Conservation (phyloP, 2,888 invertebrate genomes). For the Coleophora deauratella region DNA sequence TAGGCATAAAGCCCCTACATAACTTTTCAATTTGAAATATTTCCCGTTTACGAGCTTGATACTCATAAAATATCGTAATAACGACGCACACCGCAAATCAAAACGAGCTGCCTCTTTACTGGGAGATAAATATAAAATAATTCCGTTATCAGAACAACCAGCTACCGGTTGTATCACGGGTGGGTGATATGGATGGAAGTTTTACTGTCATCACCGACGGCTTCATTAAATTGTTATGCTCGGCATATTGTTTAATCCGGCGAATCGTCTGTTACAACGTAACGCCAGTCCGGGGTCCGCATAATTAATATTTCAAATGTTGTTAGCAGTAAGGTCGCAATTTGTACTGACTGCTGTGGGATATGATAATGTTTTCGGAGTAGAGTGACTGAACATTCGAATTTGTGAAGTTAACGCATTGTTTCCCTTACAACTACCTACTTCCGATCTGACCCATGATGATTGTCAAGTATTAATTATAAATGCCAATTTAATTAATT, state of each 20-base stretch:
- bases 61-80: background rate
- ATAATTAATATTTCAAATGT: slow-evolving; percentile 71
- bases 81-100: background rate
- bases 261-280: slow-evolving; percentile 48
- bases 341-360: slow-evolving; percentile 10
- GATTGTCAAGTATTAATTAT: too few species aligned
- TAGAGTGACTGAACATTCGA: too few species aligned
- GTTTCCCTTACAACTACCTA: too few species aligned
- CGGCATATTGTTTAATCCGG: slow-evolving; percentile 53
- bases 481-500: too few species aligned
- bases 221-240: slow-evolving; percentile 49
- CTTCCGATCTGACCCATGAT: too few species aligned
- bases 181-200: slow-evolving; percentile 21
- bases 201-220: slow-evolving; percentile 21
- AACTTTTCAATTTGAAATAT: background rate
- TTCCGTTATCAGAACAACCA: background rate
- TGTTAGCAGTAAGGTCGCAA: slow-evolving; percentile 51
- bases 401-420: too few species aligned
- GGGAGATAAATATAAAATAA: background rate
- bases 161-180: slow-evolving; percentile 12
- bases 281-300: slow-evolving; percentile 43
- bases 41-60: background rate
- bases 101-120: background rate
- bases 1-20: background rate
- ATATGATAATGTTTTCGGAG: background rate